Evolutionary conservation across 2,888 invertebrate species (phyloP), one percentile per base, ranked within the genome.

Genomic region (Drosophila austrosaltans): DNA sequence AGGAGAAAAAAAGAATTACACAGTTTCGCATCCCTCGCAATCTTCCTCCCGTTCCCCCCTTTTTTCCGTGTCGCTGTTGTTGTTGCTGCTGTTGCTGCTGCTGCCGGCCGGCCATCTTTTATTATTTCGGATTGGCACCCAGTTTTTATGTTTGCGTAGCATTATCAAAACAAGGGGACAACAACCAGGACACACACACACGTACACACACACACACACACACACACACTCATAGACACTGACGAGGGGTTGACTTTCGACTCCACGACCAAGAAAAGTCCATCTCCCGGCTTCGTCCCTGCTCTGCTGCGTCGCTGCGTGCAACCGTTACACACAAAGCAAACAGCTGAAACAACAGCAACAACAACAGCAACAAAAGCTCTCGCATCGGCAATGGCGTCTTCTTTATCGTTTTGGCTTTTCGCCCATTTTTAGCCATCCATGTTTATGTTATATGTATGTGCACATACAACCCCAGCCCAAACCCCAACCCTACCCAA

Each of bases 141-240:
- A 85, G 89, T 85, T 85, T 85, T 89, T 85, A 85, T 85, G 88
- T 85, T 89, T 82, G 89, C 87, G 84, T 89, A 84, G 87, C 89
- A 89, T 85, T 87, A 85, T 85, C 89, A 89, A 85, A 84, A 87
- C 82, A 89, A 82, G 85, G 89, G 87, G 87, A 85, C 87, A 87
- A 76, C 78, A 89, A 63, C 67, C 69, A 61, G 40, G 39, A 36
- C 20, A 25, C n/a, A 59, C 36, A 12, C 25, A 63, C 53, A 39
- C 20, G 44, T n/a, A 42, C 3, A 30, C 36, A 48, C 54, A 32
- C 48, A 57, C 25, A 22, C 10, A 20, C n/a, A 60, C 53, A 39
- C 10, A 57, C 39, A 42, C 10, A 30, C 58, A 58, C 54, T 28
- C 16, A 30, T 40, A 60, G 20, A 54, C 36, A 53, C 60, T 48